Base-by-base conservation (phyloP, 2,797 vertebrate genomes). In the Pangasius larnaudii region DNA sequence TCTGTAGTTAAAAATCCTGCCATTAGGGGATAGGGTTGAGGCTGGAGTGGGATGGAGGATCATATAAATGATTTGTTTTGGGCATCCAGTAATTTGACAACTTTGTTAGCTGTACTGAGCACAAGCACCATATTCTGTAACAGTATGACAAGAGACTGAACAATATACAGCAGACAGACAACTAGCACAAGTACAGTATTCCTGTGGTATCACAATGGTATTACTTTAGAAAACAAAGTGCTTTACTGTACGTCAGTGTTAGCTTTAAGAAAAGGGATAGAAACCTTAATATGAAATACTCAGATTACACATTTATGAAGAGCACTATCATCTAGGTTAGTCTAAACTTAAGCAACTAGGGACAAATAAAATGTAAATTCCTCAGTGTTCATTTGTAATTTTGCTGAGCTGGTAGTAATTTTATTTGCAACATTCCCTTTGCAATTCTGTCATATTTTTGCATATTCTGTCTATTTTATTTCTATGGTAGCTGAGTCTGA, bases 171-270 rank as follows among this genome's bases (percentile, higher is more conserved):
- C 79, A 89, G 89, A 87, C 71, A 59, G 77, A 82, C 39, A 46
- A 88, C 84, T 42, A 85, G 63, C 63, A 82, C 74, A 58, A 84
- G 84, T 85, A 82, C 80, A 88, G 88, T 86, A 88, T 88, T 87
- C 58, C 56, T 67, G 86, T 89, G 61, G 81, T 91, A 87, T 67
- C 36, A 86, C 81, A 86, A 89, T 83, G 33, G 36, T 49, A 87
- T 84, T 84, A 85, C 49, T 89, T 42, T 86, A 88, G 85, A 87
- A 88, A 88, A 86, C 84, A 90, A 92, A 91, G 89, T 91, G 91
- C 88, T 89, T 91, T 87, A 86, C 74, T 92, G 87, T 89, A 88
- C 90, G 87, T 86, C 63, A 85, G 75, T 46, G 86, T 75, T 78
- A 89, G 39, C 36, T 27, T 89, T 85, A 71, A 58, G 53, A 71